These are phyloP conservation scores for Trichogramma dendrolimi DNA, from an alignment of 2,888 invertebrate genomes.

Conservation along the genomic window DNA sequence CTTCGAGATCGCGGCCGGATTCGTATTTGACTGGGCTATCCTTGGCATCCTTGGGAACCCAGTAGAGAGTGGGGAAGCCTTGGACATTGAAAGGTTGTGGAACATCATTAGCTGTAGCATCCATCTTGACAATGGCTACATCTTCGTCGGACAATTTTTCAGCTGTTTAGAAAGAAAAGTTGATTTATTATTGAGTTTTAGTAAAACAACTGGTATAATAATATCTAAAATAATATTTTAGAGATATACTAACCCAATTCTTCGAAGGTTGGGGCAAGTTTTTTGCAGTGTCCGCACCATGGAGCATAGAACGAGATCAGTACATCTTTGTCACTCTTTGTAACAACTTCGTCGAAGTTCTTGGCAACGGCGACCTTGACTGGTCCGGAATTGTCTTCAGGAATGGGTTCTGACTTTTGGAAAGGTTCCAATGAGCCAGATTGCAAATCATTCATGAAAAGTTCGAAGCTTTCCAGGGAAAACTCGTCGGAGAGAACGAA, in stretches of 20 bases:
- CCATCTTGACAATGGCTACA: constrained; percentile 92
- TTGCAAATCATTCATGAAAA: constrained; percentile 79
- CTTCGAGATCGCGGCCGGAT: constrained; percentile 88
- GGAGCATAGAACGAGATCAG: constrained; percentile 98
- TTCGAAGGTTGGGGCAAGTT: constrained; percentile 86
- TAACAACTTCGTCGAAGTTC: constrained; percentile 93
- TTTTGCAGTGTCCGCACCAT: constrained; percentile 99
- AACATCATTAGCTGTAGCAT: constrained; percentile 98
- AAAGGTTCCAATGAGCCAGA: constrained; percentile 83
- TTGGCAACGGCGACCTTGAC: constrained; percentile 91
- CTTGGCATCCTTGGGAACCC: constrained; percentile 82
- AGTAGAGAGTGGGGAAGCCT: constrained; percentile 97
- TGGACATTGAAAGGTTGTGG: constrained; percentile 84
- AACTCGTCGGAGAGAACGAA: constrained; percentile 87
- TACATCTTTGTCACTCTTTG: constrained; percentile 86
- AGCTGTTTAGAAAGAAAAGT: constrained; percentile 5
- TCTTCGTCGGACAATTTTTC: constrained; percentile 80
- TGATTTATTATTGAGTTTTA: neutral
- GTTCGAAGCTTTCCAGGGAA: constrained; percentile 78
- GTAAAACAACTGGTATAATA: neutral
- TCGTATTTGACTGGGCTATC: constrained; percentile 80
- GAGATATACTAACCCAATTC: constrained; percentile 67
- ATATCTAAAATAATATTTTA: neutral
- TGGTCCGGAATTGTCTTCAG: constrained; percentile 76
- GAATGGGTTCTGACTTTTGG: constrained; percentile 91